Percentiles rank a stretch among this genome's conserved stretches.
Conservation (phyloP, 2,888 invertebrate genomes). For the Dasysyrphus albostriatus region DNA sequence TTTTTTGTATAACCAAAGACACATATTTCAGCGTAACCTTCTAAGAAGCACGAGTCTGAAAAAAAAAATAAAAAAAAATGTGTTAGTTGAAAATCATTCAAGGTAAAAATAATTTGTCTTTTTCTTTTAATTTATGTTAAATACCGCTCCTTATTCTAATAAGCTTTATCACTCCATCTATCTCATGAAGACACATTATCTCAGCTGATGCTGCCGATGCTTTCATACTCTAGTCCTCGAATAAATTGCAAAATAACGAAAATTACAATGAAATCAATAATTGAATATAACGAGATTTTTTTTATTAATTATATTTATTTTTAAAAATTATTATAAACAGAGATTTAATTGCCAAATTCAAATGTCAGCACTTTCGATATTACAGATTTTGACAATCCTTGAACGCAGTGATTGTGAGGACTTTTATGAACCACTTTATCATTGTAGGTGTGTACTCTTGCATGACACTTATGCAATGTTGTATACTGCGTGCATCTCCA, state of each 20-base stretch:
- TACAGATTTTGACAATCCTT: conserved; percentile 67
- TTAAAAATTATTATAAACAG: neutral
- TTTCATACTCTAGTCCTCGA: neutral
- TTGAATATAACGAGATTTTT: neutral
- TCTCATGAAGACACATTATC: neutral
- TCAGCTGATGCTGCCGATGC: neutral
- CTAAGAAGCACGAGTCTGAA: conserved; percentile 60
- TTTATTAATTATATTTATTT: neutral
- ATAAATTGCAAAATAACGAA: neutral
- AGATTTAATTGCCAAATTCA: neutral
- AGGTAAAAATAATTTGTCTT: neutral
- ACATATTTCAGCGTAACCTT: conserved; percentile 58
- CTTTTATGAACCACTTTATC: conserved; percentile 80
- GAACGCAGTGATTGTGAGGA: conserved; percentile 80
- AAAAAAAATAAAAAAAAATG: conserved; percentile 36
- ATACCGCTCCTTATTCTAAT: conserved; percentile 1
- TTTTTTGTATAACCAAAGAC: conserved; percentile 81
- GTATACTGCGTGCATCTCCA: conserved; percentile 84
- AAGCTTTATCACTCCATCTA: neutral
- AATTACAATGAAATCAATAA: neutral
- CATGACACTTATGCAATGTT: conserved; percentile 81
- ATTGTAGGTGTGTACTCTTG: conserved; percentile 81
- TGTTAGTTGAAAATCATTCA: conserved; percentile 20
- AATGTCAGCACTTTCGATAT: conserved; percentile 28
- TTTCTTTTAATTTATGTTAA: neutral